Percentiles rank a stretch among this genome's conserved stretches.
phyloP scores from a whole-genome alignment of 2,113 vertebrate species.

The Phainopepla nitens region DNA sequence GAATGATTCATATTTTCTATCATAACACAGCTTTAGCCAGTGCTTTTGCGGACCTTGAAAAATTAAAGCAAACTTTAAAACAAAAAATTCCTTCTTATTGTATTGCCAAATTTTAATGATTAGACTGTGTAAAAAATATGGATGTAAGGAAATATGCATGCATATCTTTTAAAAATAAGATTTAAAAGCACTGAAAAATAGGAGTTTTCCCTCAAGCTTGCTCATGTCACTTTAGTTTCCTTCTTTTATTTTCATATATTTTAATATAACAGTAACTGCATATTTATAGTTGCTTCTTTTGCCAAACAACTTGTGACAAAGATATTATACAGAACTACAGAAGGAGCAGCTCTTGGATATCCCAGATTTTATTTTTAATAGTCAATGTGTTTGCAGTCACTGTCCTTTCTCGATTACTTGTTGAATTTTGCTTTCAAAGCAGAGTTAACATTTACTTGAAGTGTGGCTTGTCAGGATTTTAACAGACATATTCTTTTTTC shows the following conservation, averaged over 20 bases:
- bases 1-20: not conserved
- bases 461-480: not conserved
- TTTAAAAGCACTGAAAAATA: not conserved
- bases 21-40: not conserved
- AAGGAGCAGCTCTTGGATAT: not conserved
- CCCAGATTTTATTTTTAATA: not conserved
- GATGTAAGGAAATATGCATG: not conserved
- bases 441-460: not conserved
- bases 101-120: not conserved
- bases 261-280: not conserved
- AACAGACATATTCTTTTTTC: not conserved
- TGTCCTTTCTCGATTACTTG: not conserved
- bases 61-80: not conserved
- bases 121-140: not conserved
- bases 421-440: not conserved
- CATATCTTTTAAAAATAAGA: not conserved
- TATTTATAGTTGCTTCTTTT: not conserved
- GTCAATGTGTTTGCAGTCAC: not conserved
- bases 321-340: not conserved
- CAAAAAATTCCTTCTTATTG: not conserved
- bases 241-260: not conserved
- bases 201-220: not conserved
- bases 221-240: not conserved
- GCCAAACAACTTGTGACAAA: not conserved
- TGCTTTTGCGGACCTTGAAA: not conserved